Evolutionary conservation across 2,113 vertebrate species (phyloP).

Genomic region (Aldabrachelys gigantea): DNA sequence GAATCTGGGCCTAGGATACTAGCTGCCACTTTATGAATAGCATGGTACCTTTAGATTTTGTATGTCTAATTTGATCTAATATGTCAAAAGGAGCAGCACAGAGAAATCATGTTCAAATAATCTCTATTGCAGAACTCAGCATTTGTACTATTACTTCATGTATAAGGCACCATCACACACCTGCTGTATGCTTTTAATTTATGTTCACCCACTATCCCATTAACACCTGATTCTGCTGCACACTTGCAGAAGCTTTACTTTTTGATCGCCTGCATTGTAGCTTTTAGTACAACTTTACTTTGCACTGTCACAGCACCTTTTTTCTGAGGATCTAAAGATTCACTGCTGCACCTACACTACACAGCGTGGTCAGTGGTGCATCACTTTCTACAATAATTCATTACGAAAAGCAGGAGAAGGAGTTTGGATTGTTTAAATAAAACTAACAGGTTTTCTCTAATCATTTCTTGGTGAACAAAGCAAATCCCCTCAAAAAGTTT

Average conservation of each 20-base stretch:
- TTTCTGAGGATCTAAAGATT: not conserved
- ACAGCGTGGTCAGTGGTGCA: not conserved
- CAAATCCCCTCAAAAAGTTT: not conserved
- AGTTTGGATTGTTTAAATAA: not conserved
- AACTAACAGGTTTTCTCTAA: not conserved
- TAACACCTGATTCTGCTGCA: not conserved
- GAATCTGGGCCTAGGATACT: not conserved
- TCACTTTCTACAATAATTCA: not conserved
- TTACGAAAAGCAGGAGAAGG: not conserved
- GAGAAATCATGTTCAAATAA: not conserved
- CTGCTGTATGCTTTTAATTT: fast-evolving
- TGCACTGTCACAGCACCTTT: not conserved
- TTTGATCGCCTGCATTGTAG: not conserved
- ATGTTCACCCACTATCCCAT: not conserved
- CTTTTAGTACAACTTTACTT: not conserved
- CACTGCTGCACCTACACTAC: not conserved
- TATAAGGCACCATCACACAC: not conserved
- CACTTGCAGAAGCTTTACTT: not conserved
- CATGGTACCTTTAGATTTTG: fast-evolving
- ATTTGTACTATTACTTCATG: not conserved
- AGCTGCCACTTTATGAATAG: not conserved
- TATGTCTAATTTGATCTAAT: not conserved
- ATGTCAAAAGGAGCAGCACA: not conserved
- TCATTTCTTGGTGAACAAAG: not conserved
- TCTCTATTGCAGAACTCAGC: no score